Base-by-base conservation (phyloP, 2,113 vertebrate genomes). In the Oncorhynchus mykiss region DNA sequence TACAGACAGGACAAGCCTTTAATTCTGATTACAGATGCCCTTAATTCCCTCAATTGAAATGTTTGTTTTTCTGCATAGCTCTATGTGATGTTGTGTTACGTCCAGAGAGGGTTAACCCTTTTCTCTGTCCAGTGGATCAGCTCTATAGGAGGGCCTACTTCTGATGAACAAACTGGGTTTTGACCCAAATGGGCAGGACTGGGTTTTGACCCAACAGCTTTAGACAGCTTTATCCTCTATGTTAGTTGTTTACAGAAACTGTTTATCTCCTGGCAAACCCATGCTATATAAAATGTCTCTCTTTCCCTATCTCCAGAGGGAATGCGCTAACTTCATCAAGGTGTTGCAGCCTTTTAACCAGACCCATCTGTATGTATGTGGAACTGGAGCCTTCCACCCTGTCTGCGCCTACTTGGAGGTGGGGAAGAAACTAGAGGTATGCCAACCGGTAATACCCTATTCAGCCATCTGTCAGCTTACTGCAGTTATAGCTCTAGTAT, bases 301-400 rank as follows among this genome's bases (percentile, higher is more conserved):
- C 48, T 18, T 18, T 72, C 70, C 69, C 2, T 73, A 60, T 72
- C 48, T 72, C 64, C 93, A 99, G 98, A 97, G 93, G 89, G 97
- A 99, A 90, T 99, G 98, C 89, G 95, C 97, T 59, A 99, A 99
- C 90, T 99, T 97, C 90, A 94, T 99, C 86, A 97, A 99, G 80
- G 95, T 99, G 77, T 85, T 99, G 80, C 97, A 97, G 89, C 82
- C 92, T 11, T 98, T 96, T 83, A 99, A 99, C 90, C 96, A 98
- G 83, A 99, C 95, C 69, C 98, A 99, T 79, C 79, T 99, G 75
- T 99, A 99, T 0, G 95, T 94, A 71, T 99, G 98, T 31, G 98
- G 98, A 84, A 99, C 98, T 0, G 98, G 98, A 78, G 97, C 98
- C 82, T 99, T 99, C 75, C 98, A 99, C 88, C 98, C 98, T 5